Evolutionary conservation across 2,113 vertebrate species (phyloP).

Genomic region (Antechinus flavipes): DNA sequence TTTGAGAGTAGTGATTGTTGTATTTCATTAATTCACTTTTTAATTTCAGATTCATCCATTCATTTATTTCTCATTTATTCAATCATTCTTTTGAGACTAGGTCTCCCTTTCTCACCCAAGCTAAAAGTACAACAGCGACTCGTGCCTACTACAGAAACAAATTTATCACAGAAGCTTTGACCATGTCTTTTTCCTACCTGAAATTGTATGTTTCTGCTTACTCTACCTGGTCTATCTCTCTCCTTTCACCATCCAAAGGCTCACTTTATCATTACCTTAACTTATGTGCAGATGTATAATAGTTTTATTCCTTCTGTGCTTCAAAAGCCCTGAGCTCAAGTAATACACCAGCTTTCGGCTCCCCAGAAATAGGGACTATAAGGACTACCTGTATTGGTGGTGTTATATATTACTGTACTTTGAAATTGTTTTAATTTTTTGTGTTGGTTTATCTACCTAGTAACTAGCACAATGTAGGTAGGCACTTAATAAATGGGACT

Average conservation of each 20-base stretch:
- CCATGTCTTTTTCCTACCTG: neutral
- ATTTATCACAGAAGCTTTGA: neutral
- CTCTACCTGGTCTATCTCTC: neutral
- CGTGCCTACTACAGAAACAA: neutral
- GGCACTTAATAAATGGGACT: neutral
- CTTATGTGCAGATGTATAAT: neutral
- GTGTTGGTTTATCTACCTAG: neutral
- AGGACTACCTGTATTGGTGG: neutral
- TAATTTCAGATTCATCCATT: neutral
- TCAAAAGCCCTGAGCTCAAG: neutral
- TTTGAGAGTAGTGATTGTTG: neutral
- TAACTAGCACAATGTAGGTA: neutral
- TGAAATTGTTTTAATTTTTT: neutral
- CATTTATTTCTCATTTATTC: neutral
- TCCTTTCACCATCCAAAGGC: neutral
- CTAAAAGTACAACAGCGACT: neutral
- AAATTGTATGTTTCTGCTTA: neutral
- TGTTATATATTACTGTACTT: neutral
- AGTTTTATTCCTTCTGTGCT: neutral
- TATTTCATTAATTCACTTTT: neutral
- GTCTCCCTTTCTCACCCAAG: neutral
- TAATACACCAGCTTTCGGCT: neutral
- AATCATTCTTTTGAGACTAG: neutral
- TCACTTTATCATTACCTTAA: neutral
- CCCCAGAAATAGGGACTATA: neutral